Conservation (phyloP, 2,888 invertebrate species). For the Entomobrya proxima region DNA sequence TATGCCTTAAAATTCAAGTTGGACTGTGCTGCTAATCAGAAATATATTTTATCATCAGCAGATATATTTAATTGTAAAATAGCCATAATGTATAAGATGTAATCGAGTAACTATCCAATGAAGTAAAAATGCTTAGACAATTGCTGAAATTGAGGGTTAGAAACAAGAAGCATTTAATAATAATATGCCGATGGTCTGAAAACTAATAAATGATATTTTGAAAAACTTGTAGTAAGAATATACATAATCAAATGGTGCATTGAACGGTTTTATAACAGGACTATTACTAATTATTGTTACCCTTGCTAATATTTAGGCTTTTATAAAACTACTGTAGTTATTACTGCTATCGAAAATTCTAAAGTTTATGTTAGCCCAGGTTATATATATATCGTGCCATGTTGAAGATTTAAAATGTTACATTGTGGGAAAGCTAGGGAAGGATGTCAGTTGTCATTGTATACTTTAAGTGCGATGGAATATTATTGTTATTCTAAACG, state of each 20-base stretch:
- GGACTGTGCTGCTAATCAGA: slow-evolving; percentile 9
- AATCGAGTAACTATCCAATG: neutral
- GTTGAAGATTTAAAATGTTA: neutral
- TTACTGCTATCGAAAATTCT: neutral
- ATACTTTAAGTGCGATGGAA: too few species aligned
- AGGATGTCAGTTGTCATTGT: too few species aligned
- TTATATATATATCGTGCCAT: neutral
- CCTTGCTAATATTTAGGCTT: neutral
- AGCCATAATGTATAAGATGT: neutral
- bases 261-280: neutral
- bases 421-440: neutral
- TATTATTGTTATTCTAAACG: neutral
- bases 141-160: neutral
- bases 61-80: neutral
- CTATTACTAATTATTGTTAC: neutral
- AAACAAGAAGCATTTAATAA: neutral
- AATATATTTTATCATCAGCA: slow-evolving; percentile 21
- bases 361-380: neutral
- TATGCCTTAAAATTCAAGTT: slow-evolving; percentile 17
- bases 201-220: slow-evolving; percentile 4
- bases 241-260: neutral
- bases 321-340: neutral
- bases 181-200: slow-evolving; percentile 21
- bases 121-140: too few species aligned
- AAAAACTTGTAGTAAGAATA: neutral